Percentiles rank a stretch among this genome's conserved stretches.
These are phyloP conservation scores for Lasioglossum villosulum DNA, from an alignment of 2,888 invertebrate species.

Conservation along the genomic window DNA sequence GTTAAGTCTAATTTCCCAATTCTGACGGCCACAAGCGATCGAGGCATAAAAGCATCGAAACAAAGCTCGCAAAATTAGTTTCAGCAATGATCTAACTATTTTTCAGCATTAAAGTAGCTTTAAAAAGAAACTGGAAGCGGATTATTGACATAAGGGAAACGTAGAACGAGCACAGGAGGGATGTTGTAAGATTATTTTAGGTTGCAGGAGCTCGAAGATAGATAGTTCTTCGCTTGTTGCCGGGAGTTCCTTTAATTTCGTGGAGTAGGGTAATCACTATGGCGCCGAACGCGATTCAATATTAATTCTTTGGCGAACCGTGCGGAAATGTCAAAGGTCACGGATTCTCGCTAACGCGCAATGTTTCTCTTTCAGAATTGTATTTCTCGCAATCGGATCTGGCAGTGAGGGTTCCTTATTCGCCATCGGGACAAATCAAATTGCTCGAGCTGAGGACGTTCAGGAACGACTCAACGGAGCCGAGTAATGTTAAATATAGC, in stretches of 20 bases:
- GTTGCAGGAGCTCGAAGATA: neutral
- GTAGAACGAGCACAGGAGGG: neutral
- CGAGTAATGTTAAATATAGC: constrained; percentile 71
- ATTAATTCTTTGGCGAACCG: neutral
- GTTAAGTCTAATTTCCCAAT: neutral
- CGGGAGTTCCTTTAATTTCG: neutral
- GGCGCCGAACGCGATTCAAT: neutral
- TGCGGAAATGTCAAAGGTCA: neutral
- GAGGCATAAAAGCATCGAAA: no score
- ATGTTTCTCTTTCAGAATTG: constrained; percentile 75
- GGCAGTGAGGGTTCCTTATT: constrained; percentile 76
- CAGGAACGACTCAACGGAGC: constrained; percentile 74
- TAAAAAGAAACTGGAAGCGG: no score
- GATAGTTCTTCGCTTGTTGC: neutral
- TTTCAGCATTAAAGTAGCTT: no score
- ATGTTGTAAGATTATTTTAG: neutral
- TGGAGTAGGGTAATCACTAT: neutral
- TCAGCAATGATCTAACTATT: no score
- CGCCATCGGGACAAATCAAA: constrained; percentile 60
- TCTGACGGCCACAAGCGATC: neutral
- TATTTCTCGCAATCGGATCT: constrained; percentile 82
- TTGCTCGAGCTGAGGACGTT: constrained; percentile 77
- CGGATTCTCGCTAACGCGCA: neutral
- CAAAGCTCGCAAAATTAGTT: no score
- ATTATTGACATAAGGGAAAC: no score